Conservation (phyloP, 2,888 invertebrate genomes). For the Acrobasis consociella region DNA sequence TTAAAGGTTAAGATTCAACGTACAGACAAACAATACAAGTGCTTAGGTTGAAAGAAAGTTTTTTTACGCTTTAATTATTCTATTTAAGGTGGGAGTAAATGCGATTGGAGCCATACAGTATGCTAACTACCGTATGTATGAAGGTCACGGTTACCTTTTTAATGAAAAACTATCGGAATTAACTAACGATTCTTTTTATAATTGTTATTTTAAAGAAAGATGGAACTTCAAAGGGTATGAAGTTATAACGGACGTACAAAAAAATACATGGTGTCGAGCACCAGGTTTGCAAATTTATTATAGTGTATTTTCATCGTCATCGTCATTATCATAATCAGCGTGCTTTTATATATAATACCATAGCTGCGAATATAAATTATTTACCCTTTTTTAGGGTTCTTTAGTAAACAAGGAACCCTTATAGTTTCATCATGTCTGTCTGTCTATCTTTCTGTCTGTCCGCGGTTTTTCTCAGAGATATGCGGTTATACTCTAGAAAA, state of each 20-base stretch:
- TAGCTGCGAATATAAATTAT: too few species aligned
- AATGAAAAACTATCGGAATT: slow-evolving; percentile 37
- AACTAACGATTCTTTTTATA: slow-evolving; percentile 22
- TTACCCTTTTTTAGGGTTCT: too few species aligned
- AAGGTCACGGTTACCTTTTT: slow-evolving; percentile 67
- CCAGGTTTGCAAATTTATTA: slow-evolving; percentile 40
- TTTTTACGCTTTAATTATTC: background rate
- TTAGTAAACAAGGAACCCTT: too few species aligned
- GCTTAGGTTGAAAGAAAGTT: background rate
- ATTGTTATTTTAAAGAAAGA: slow-evolving; percentile 46
- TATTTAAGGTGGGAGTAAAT: background rate
- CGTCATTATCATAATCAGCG: too few species aligned
- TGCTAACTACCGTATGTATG: slow-evolving; percentile 66
- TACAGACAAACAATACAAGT: too few species aligned
- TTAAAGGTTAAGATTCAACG: too few species aligned
- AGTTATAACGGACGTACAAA: slow-evolving; percentile 47
- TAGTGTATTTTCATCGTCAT: background rate
- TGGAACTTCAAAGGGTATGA: slow-evolving; percentile 47
- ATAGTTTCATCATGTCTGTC: too few species aligned
- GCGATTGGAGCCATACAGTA: slow-evolving; percentile 67
- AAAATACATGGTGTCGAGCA: slow-evolving; percentile 52
- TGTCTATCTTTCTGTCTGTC: too few species aligned
- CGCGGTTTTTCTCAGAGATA: too few species aligned
- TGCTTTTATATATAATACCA: too few species aligned
- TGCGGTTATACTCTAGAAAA: too few species aligned